A percentile compares a stretch with the other conserved stretches of the same genome.
Conservation (phyloP, 2,888 invertebrate genomes). For the Diaperis boleti region DNA sequence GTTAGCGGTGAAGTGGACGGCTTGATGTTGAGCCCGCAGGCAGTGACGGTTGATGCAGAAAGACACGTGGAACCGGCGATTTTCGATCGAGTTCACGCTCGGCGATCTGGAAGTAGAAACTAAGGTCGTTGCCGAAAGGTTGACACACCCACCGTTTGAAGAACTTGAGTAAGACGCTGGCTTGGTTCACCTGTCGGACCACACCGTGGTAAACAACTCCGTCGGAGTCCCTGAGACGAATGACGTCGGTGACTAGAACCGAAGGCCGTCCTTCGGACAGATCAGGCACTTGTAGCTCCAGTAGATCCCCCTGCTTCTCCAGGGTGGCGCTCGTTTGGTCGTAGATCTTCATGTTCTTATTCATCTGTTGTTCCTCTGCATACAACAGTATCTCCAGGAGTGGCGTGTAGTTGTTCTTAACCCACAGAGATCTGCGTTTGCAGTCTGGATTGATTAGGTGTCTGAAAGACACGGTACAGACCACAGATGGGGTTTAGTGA, state of each 20-base stretch:
- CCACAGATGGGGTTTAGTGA: background rate
- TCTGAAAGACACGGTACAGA: too few species aligned
- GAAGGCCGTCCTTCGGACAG: constrained; percentile 62
- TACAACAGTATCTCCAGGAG: constrained; percentile 53
- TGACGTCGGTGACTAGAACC: constrained; percentile 56
- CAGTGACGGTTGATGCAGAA: constrained; percentile 58
- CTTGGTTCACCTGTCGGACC: constrained; percentile 52
- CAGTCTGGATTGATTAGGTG: background rate
- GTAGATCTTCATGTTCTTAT: constrained; percentile 55
- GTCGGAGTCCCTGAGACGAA: constrained; percentile 52
- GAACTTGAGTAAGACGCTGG: constrained; percentile 54
- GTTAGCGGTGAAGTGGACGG: constrained; percentile 50
- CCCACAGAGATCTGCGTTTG: background rate
- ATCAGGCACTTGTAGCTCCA: constrained; percentile 58
- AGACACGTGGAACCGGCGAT: constrained; percentile 54
- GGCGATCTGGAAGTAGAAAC: constrained; percentile 42
- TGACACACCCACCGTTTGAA: constrained; percentile 48
- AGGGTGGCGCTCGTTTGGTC: constrained; percentile 52
- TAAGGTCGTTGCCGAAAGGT: constrained; percentile 20
- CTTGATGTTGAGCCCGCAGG: constrained; percentile 57
- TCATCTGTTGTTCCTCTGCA: constrained; percentile 60
- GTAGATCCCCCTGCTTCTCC: background rate
- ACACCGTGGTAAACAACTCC: constrained; percentile 57
- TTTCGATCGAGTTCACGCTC: constrained; percentile 40
- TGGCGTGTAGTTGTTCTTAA: constrained; percentile 49